phyloP scores from a whole-genome alignment of 2,888 invertebrate species.

The Platynereis dumerilii region DNA sequence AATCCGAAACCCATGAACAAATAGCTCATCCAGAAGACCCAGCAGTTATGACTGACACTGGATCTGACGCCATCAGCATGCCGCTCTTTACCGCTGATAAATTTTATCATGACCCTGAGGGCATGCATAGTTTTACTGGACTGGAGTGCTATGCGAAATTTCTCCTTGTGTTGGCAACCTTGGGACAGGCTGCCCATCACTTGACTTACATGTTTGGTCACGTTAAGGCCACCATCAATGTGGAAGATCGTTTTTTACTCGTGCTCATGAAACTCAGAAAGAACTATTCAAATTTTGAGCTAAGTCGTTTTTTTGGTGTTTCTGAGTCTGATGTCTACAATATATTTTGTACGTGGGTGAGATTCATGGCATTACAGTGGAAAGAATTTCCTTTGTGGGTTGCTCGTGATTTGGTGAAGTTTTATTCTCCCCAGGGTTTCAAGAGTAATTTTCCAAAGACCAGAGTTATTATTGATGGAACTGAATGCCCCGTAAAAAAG shows the following conservation, averaged over 20 bases:
- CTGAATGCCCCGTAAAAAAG: slow-evolving; percentile 14
- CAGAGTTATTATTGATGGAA: slow-evolving; percentile 1
- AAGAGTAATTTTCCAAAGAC: not conserved
- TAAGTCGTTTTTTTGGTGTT: not conserved
- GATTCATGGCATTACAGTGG: not conserved
- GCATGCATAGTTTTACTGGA: too few species aligned
- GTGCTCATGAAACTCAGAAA: not conserved
- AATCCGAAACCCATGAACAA: too few species aligned
- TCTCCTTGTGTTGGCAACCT: too few species aligned
- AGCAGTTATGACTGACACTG: too few species aligned
- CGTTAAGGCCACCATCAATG: not conserved
- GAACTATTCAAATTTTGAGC: not conserved
- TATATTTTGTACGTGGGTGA: not conserved
- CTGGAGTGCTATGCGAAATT: too few species aligned
- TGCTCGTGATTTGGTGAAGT: not conserved
- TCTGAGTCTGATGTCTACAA: not conserved
- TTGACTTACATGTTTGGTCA: too few species aligned
- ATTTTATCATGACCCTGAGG: too few species aligned
- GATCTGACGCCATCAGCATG: too few species aligned
- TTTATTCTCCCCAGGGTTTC: not conserved
- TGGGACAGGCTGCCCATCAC: too few species aligned
- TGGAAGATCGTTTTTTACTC: not conserved
- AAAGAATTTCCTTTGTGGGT: not conserved
- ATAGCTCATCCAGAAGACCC: too few species aligned
- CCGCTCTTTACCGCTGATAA: too few species aligned